Evolutionary conservation across 1,140 invertebrate species (phyloP), one percentile per base, ranked within the genome.

Genomic region (Drosophila neocordata): DNA sequence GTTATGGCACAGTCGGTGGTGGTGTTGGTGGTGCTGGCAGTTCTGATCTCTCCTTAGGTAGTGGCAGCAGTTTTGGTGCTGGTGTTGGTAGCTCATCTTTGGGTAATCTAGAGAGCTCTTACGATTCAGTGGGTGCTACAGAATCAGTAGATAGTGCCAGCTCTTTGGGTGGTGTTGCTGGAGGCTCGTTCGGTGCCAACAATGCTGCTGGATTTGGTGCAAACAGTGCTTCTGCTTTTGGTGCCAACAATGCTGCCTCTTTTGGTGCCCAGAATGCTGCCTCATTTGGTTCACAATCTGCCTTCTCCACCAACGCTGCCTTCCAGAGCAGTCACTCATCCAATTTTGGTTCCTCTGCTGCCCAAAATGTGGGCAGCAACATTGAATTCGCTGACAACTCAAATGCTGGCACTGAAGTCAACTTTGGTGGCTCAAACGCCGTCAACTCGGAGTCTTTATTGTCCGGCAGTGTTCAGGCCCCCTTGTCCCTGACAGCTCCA

Each of bases 71-170:
- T 9, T 56, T 37, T n/a, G 64, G 31, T 12, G 4, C 44, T 48
- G 73, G 66, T 18, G 24, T 53, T 8, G 56, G 31, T 18, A 57
- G 66, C 51, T 57, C 41, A 37, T 62, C 78, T 0, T 27, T 87
- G 22, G 82, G 83, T 24, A 82, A 82, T 15, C 37, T 85, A 63
- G 83, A 89, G 58, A 83, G 79, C 63, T 77, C 83, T n/a, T 87
- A 87, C 53, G 83, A 83, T 12, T 83, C 79, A 1, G 83, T 88
- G 35, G 82, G 82, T 22, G 82, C 60, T 1, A 77, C 74, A 0
- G 82, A 85, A 7, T 56, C 79, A 2, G 64, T 20, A 0, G 69
- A 68, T 4, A 61, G 56, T 12, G 62, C 67, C 22, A 34, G 57
- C 24, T 56, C 68, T 18, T 15, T 38, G 8, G 57, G 44, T n/a